These are phyloP conservation scores for Sepioteuthis lessoniana DNA, from an alignment of 2,888 invertebrate genomes.

Conservation along the genomic window DNA sequence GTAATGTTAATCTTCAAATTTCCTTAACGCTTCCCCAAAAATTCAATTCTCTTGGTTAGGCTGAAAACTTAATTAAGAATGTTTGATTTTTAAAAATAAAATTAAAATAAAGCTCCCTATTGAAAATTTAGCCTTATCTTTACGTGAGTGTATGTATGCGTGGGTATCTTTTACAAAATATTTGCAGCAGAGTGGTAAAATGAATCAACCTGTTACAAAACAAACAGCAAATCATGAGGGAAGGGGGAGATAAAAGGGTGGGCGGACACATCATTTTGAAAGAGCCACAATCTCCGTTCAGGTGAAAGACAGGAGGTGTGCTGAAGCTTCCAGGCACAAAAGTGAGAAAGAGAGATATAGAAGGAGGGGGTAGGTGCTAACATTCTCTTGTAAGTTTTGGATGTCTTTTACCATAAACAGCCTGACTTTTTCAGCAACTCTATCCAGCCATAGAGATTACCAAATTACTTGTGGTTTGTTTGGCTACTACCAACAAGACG, in stretches of 20 bases:
- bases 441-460: neutral
- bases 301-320: neutral
- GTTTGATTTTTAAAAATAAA: too few species aligned
- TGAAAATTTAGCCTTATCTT: too few species aligned
- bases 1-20: too few species aligned
- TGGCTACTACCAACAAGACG: neutral
- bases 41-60: too few species aligned
- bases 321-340: neutral
- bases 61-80: too few species aligned
- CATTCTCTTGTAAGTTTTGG: neutral
- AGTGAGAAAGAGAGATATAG: too few species aligned
- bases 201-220: neutral
- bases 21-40: too few species aligned
- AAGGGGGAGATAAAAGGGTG: neutral
- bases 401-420: conserved; percentile 45
- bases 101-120: too few species aligned
- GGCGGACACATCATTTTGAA: neutral
- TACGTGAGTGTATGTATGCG: neutral
- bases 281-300: neutral
- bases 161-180: neutral
- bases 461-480: neutral
- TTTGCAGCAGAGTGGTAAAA: neutral
- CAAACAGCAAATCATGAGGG: neutral
- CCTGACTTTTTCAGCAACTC: conserved; percentile 16
- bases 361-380: too few species aligned